Evolutionary conservation across 2,797 vertebrate genomes (phyloP).

Genomic region (Nyctibius grandis): DNA sequence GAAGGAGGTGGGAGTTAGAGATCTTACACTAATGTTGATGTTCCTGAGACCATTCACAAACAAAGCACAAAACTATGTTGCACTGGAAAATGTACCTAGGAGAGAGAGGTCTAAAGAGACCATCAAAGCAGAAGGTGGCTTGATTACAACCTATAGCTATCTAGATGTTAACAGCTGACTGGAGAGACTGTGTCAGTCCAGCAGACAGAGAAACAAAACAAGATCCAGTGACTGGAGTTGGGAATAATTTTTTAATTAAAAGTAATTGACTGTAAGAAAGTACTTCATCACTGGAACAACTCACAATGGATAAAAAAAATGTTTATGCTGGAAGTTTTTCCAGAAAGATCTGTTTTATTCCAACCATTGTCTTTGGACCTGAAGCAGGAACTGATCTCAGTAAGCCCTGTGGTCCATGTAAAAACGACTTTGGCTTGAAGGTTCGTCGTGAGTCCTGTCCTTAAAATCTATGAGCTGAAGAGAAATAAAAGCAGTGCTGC

Average conservation of each 20-base stretch:
- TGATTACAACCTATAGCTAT: background rate
- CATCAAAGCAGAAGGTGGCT: background rate
- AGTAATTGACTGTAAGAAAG: constrained; percentile 14
- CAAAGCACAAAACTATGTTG: background rate
- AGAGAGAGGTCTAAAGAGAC: background rate
- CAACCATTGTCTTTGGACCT: constrained; percentile 37
- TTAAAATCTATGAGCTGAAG: background rate
- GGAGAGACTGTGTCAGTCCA: background rate
- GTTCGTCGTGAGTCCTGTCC: background rate
- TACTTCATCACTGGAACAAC: background rate
- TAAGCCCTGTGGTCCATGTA: background rate
- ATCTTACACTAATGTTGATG: background rate
- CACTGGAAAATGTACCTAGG: background rate
- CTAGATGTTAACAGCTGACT: background rate
- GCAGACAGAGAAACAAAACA: background rate
- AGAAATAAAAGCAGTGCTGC: background rate
- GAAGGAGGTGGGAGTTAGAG: background rate
- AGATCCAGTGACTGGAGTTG: background rate
- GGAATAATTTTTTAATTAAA: constrained; percentile 26
- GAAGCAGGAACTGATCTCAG: constrained; percentile 3
- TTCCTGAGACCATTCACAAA: background rate
- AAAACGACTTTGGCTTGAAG: background rate
- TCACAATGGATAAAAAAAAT: background rate
- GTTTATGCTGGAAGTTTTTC: constrained; percentile 37
- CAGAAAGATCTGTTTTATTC: constrained; percentile 25